Percentiles rank a stretch among this genome's conserved stretches.
Conservation (phyloP, 2,797 vertebrate species). For the Lophius americanus region DNA sequence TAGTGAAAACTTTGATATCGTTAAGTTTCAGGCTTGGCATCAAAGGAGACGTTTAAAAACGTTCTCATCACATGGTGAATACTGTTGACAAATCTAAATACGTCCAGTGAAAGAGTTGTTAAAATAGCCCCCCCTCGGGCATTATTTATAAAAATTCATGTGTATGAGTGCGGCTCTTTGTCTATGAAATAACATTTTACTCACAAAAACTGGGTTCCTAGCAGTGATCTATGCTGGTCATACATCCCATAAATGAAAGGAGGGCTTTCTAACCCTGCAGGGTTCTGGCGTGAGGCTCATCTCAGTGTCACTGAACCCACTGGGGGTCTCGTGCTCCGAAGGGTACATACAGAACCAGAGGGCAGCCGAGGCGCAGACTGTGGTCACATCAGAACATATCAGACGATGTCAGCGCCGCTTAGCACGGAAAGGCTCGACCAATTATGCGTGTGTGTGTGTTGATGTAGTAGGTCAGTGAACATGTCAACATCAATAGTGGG, state of each 20-base stretch:
- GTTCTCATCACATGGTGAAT: background rate
- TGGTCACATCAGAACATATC: slow-evolving; percentile 58
- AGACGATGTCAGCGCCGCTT: slow-evolving; percentile 63
- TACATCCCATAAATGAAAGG: slow-evolving; percentile 23
- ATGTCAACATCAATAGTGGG: slow-evolving; percentile 74
- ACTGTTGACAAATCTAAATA: background rate
- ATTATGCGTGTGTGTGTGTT: slow-evolving; percentile 55
- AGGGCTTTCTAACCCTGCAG: slow-evolving; percentile 26
- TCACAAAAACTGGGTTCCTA: slow-evolving; percentile 10
- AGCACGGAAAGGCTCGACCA: slow-evolving; percentile 42
- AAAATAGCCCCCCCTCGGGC: background rate
- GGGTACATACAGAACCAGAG: slow-evolving; percentile 47
- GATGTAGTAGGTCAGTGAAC: slow-evolving; percentile 76
- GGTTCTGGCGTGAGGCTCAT: slow-evolving; percentile 45
- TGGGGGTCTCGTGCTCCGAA: slow-evolving; percentile 52
- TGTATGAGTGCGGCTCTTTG: slow-evolving; percentile 32
- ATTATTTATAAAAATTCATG: slow-evolving; percentile 3
- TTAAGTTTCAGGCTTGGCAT: background rate
- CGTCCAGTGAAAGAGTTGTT: slow-evolving; percentile 1
- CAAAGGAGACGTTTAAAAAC: background rate
- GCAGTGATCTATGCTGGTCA: slow-evolving; percentile 8
- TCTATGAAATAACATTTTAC: slow-evolving; percentile 27
- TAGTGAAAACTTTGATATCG: background rate
- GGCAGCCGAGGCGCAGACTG: slow-evolving; percentile 29
- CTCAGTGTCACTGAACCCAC: slow-evolving; percentile 58